phyloP scores from a whole-genome alignment of 2,113 vertebrate genomes.

The Neodon shergylaensis region DNA sequence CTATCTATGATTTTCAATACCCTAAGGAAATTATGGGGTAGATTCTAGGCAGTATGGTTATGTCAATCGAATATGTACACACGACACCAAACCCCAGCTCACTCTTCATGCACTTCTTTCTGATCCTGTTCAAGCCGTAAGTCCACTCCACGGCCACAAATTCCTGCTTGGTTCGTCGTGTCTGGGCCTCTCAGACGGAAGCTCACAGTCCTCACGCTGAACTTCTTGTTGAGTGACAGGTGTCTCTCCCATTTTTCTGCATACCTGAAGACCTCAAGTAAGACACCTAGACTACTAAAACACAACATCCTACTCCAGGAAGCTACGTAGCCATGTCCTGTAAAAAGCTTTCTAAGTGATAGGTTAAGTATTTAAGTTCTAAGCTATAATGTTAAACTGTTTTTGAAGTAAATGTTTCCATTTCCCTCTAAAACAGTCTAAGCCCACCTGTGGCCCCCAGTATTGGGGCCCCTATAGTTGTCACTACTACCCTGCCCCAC shows the following conservation, averaged over 20 bases:
- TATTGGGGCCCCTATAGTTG: background rate
- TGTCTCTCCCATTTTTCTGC: background rate
- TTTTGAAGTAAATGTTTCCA: conserved; percentile 39
- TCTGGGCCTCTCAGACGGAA: conserved; percentile 2
- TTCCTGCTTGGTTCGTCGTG: background rate
- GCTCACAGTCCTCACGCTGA: background rate
- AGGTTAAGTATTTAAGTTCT: background rate
- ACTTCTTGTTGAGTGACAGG: background rate
- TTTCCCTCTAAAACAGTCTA: background rate
- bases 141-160: background rate
- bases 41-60: background rate
- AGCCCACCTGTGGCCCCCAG: background rate
- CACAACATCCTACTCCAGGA: background rate
- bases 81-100: background rate
- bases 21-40: conserved; percentile 24
- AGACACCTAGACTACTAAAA: background rate
- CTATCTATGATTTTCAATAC: background rate
- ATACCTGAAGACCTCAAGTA: background rate
- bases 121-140: background rate
- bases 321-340: background rate
- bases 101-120: background rate
- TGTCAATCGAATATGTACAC: background rate
- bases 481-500: background rate
- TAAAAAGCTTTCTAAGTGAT: background rate
- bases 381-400: background rate